A percentile compares a stretch with the other conserved stretches of the same genome.
Evolutionary conservation across 2,113 vertebrate genomes (phyloP).

Genomic region (Catharus fuscescens): DNA sequence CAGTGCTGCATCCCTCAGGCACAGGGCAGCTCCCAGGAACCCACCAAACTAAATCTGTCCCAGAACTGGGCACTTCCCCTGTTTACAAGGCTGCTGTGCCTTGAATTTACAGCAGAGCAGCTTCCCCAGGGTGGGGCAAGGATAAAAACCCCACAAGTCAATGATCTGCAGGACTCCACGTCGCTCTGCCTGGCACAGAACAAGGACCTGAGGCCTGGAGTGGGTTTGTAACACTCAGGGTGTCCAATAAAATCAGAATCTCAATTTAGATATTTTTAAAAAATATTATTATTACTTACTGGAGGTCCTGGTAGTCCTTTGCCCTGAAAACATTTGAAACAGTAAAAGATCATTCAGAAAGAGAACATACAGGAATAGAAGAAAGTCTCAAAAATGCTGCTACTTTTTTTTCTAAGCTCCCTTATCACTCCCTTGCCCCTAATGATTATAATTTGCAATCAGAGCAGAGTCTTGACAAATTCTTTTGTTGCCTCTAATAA

Average conservation of each 20-base stretch:
- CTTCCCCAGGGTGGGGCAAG: background rate
- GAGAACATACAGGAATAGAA: background rate
- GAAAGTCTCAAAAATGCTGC: background rate
- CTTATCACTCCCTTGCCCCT: background rate
- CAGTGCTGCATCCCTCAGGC: background rate
- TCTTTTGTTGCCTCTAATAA: background rate
- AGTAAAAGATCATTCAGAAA: background rate
- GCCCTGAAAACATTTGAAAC: conserved; percentile 80
- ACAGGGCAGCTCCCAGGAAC: background rate
- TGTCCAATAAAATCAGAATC: background rate
- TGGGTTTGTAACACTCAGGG: background rate
- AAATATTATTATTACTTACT: conserved; percentile 79
- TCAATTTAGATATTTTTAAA: background rate
- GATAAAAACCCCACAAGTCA: background rate
- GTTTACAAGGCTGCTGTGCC: background rate
- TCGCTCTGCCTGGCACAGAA: background rate
- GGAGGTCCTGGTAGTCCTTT: conserved; percentile 92
- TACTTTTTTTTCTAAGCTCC: background rate
- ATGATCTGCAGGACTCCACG: background rate
- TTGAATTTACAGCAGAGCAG: background rate
- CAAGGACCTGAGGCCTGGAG: background rate
- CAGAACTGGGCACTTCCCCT: background rate
- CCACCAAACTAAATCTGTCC: background rate
- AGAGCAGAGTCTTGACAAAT: background rate
- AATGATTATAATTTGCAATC: background rate